Evolutionary conservation across 1,140 invertebrate species (phyloP).

Genomic region (Micrasema longulum): DNA sequence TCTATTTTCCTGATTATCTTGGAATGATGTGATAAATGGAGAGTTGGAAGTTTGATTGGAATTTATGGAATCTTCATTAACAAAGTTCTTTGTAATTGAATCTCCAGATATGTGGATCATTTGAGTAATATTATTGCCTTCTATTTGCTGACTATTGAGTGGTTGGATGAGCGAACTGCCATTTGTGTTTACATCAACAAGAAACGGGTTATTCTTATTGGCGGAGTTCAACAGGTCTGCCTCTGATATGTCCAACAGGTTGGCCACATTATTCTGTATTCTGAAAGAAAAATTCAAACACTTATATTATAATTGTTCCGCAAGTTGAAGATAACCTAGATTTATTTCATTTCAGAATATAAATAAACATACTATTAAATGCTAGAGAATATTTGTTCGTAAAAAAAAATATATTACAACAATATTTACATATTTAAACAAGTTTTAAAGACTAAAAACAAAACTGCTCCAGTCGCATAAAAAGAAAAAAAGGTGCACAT

Average conservation of each 20-base stretch:
- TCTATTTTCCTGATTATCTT: constrained; percentile 55
- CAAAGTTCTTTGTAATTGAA: constrained; percentile 56
- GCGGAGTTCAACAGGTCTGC: constrained; percentile 71
- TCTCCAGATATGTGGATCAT: constrained; percentile 51
- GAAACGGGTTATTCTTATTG: constrained; percentile 66
- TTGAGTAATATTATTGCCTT: too few species aligned
- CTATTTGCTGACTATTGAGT: neutral
- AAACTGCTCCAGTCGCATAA: too few species aligned
- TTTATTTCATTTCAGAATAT: too few species aligned
- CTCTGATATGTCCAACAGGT: constrained; percentile 68
- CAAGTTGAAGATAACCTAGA: too few species aligned
- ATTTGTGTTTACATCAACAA: constrained; percentile 58
- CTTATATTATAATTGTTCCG: too few species aligned
- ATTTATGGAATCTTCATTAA: constrained; percentile 64
- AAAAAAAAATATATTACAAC: too few species aligned
- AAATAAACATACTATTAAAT: too few species aligned
- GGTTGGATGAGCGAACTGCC: too few species aligned
- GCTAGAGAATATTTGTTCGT: too few species aligned
- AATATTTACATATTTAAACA: too few species aligned
- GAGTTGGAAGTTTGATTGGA: constrained; percentile 60
- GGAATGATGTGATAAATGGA: constrained; percentile 55
- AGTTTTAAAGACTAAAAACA: too few species aligned
- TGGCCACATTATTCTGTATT: constrained; percentile 70
- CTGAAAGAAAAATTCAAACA: constrained; percentile 59
- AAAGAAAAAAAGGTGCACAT: too few species aligned